These are phyloP conservation scores for Hirtodrosophila duncani DNA, from an alignment of 2,888 invertebrate genomes.

Conservation along the genomic window DNA sequence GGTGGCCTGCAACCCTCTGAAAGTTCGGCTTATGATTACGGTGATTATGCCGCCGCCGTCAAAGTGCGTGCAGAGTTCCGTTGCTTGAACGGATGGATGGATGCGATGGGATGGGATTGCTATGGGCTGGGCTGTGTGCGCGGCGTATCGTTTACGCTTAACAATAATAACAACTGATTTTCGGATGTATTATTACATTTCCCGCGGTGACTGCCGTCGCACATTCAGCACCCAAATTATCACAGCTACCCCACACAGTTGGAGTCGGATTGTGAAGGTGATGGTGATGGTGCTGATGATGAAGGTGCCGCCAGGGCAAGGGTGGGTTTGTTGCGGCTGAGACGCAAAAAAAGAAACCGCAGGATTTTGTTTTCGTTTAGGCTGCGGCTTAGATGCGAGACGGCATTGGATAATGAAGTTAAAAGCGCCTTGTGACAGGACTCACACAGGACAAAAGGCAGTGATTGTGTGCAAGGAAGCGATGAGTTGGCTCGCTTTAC, in stretches of 20 bases:
- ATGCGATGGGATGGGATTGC: conserved; percentile 2
- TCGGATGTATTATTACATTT: conserved; percentile 72
- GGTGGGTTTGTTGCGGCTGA: conserved; percentile 30
- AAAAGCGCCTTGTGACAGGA: too few species aligned
- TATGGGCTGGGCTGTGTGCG: conserved; percentile 11
- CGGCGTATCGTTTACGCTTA: conserved; percentile 63
- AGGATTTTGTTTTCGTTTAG: conserved; percentile 24
- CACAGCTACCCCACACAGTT: conserved; percentile 58
- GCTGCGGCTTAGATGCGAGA: conserved; percentile 22
- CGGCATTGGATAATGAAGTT: conserved; percentile 48
- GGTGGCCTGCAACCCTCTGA: background rate
- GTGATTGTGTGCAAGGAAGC: conserved; percentile 61
- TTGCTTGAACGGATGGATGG: conserved; percentile 6
- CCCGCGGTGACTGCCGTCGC: conserved; percentile 58
- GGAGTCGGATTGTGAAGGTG: conserved; percentile 4
- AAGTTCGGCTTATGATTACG: conserved; percentile 57
- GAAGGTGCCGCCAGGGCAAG: background rate
- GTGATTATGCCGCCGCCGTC: conserved; percentile 53
- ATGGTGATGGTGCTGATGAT: background rate
- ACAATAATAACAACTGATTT: conserved; percentile 72
- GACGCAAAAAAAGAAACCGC: conserved; percentile 27
- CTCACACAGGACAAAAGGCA: conserved; percentile 42
- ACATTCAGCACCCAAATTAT: conserved; percentile 71
- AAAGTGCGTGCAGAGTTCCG: conserved; percentile 46
- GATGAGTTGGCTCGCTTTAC: conserved; percentile 47